These are phyloP conservation scores for Trilocha varians DNA, from an alignment of 2,888 invertebrate species.

Conservation along the genomic window DNA sequence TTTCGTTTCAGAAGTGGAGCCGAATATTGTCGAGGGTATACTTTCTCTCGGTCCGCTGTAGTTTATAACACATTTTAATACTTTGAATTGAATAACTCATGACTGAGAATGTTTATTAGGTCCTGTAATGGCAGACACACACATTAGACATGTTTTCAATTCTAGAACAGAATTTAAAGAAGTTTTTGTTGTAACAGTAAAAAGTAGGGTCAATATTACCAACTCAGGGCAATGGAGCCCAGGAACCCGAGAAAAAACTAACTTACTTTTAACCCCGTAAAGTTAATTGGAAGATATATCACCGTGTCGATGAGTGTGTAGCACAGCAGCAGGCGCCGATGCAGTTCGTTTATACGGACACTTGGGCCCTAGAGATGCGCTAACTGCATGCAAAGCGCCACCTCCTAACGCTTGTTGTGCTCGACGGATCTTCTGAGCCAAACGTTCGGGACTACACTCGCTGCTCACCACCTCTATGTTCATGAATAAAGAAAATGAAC, in stretches of 20 bases:
- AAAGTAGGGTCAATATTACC: no score
- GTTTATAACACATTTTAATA: no score
- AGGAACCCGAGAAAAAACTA: no score
- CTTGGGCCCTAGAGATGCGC: conserved; percentile 91
- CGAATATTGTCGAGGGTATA: conserved; percentile 92
- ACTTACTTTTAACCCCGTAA: no score
- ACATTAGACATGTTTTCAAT: no score
- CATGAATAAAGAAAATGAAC: conserved; percentile 2
- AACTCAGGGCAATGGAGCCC: no score
- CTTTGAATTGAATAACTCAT: no score
- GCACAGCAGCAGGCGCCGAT: conserved; percentile 91
- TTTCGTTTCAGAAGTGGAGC: conserved; percentile 96
- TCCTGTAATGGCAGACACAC: no score
- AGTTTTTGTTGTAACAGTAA: no score
- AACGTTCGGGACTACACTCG: conserved; percentile 88
- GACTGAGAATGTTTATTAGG: no score
- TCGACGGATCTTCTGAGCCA: conserved; percentile 88
- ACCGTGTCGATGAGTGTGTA: conserved; percentile 61
- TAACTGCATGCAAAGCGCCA: conserved; percentile 76
- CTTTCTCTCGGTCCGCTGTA: conserved; percentile 82
- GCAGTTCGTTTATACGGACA: conserved; percentile 96
- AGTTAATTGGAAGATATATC: not conserved
- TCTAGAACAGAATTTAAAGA: no score
- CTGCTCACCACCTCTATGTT: conserved; percentile 88
- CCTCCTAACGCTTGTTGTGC: conserved; percentile 86